Conservation (phyloP, 2,797 vertebrate genomes). For the Esox lucius region DNA sequence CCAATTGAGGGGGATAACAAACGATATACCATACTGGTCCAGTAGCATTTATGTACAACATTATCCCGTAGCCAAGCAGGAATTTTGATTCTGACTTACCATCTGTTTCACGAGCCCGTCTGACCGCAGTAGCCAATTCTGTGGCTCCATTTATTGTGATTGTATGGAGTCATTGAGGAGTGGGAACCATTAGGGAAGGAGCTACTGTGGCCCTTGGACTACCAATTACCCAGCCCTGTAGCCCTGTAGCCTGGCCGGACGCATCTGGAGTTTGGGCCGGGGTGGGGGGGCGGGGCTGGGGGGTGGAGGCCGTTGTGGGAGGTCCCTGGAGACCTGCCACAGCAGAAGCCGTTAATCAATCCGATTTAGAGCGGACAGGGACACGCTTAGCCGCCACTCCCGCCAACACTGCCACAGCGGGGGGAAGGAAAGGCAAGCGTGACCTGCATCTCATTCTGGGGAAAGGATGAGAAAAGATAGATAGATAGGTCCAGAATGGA, state of each 20-base stretch:
- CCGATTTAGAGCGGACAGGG: slow-evolving; percentile 79
- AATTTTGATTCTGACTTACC: slow-evolving; percentile 50
- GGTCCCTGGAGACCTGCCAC: slow-evolving; percentile 74
- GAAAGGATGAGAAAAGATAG: slow-evolving; percentile 68
- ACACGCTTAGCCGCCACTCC: slow-evolving; percentile 73
- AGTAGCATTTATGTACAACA: slow-evolving; percentile 20
- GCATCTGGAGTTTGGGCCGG: slow-evolving; percentile 53
- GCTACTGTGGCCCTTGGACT: slow-evolving; percentile 69
- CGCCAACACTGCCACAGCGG: slow-evolving; percentile 56
- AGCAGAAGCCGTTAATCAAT: slow-evolving; percentile 78
- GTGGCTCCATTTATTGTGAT: slow-evolving; percentile 73
- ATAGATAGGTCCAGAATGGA: slow-evolving; percentile 70
- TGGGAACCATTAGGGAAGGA: slow-evolving; percentile 74
- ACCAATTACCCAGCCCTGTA: slow-evolving; percentile 74
- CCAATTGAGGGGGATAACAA: slow-evolving; percentile 53
- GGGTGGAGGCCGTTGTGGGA: slow-evolving; percentile 5
- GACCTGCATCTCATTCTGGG: slow-evolving; percentile 77
- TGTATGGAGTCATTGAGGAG: slow-evolving; percentile 74
- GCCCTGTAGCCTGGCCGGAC: slow-evolving; percentile 57
- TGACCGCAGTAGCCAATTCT: slow-evolving; percentile 67
- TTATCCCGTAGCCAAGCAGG: slow-evolving; percentile 23
- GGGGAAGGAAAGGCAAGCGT: slow-evolving; percentile 65
- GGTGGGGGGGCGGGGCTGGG: slow-evolving; percentile 24
- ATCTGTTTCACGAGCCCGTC: slow-evolving; percentile 67
- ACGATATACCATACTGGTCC: slow-evolving; percentile 10